Percentiles rank a stretch among this genome's conserved stretches.
Conservation (phyloP, 1,140 invertebrate species). For the Hyposmocoma kahamanoa region DNA sequence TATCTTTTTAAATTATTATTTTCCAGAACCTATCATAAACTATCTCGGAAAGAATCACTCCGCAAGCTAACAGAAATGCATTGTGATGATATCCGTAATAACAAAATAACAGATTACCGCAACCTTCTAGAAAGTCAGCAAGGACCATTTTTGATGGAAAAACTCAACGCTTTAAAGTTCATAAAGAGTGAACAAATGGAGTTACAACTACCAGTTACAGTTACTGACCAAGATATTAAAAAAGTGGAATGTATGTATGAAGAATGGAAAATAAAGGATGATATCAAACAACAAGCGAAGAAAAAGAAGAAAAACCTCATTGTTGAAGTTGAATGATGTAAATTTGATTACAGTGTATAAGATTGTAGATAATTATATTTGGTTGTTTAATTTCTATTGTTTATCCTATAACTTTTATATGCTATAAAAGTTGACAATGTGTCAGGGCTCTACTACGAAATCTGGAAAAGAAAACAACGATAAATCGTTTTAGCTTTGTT, state of each 20-base stretch:
- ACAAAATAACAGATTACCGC: constrained; percentile 79
- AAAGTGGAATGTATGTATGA: constrained; percentile 73
- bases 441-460: too few species aligned
- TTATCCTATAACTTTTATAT: too few species aligned
- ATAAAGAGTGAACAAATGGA: constrained; percentile 82
- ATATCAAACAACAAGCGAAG: constrained; percentile 51
- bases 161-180: constrained; percentile 77
- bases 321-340: constrained; percentile 21
- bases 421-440: too few species aligned
- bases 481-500: too few species aligned
- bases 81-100: constrained; percentile 78
- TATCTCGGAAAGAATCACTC: constrained; percentile 80
- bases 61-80: constrained; percentile 78
- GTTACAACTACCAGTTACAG: constrained; percentile 77
- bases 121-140: constrained; percentile 78
- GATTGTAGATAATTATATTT: too few species aligned
- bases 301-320: constrained; percentile 49
- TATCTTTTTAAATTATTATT: too few species aligned
- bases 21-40: constrained; percentile 64
- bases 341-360: too few species aligned
- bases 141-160: constrained; percentile 78
- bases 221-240: constrained; percentile 79
- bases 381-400: too few species aligned
- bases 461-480: too few species aligned
- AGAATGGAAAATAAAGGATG: constrained; percentile 51